Evolutionary conservation across 2,888 invertebrate species (phyloP).

Genomic region (Amiota minor): DNA sequence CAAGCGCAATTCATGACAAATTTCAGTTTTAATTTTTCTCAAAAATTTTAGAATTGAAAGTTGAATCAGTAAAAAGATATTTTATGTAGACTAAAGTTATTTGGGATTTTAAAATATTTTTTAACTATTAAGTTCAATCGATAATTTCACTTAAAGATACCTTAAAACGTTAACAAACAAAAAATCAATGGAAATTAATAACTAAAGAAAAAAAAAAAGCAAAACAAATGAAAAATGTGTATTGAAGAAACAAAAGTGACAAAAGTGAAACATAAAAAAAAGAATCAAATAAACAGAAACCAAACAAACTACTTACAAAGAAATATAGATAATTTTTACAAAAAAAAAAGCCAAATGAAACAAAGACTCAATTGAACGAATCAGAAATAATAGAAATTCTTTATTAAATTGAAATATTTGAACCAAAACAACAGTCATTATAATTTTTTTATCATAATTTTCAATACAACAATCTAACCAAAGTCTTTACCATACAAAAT

Average conservation of each 20-base stretch:
- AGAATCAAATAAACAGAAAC: background rate
- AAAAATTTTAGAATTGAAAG: background rate
- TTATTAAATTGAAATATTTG: too few relatives aligned
- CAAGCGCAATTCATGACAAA: slow-evolving; percentile 47
- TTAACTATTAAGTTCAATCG: too few relatives aligned
- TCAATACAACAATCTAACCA: too few relatives aligned
- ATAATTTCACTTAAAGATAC: background rate
- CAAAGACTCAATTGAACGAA: too few relatives aligned
- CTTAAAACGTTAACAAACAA: background rate
- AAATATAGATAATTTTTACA: background rate
- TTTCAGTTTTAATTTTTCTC: slow-evolving; percentile 31
- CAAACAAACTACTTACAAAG: too few relatives aligned
- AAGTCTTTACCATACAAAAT: too few relatives aligned
- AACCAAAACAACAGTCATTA: too few relatives aligned
- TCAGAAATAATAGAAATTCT: too few relatives aligned
- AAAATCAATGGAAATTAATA: slow-evolving; percentile 8
- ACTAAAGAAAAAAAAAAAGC: slow-evolving; percentile 14
- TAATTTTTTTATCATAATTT: too few relatives aligned
- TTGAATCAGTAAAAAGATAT: background rate
- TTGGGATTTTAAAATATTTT: too few relatives aligned
- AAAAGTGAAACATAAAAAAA: background rate
- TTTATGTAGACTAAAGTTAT: too few relatives aligned
- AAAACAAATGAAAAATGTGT: background rate
- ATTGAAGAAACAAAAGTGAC: too few relatives aligned
- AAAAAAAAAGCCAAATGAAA: background rate